Base-by-base conservation (phyloP, 2,797 vertebrate genomes). In the Perdix hodgsoniae region DNA sequence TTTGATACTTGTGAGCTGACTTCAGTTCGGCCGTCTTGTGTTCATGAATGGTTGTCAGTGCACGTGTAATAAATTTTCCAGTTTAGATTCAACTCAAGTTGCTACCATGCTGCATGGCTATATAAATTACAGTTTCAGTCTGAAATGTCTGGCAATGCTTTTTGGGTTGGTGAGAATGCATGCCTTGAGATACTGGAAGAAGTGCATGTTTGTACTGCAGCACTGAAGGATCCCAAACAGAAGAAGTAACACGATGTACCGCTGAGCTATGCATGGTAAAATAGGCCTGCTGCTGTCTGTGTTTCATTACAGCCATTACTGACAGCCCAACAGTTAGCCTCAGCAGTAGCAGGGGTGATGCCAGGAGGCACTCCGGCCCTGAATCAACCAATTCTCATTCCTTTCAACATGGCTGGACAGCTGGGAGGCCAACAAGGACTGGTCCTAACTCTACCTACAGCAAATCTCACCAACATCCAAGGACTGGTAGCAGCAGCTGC, bases 361-460 rank as follows among this genome's bases (percentile, higher is more conserved):
- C 99, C 99, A 0, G 99, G 98, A 89, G 98, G 98, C 40, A 98
- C 98, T 35, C 98, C 98, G 14, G 98, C 98, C 95, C 98, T 99
- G 93, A 99, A 99, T 97, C 99, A 99, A 96, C 99, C 99, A 44
- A 99, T 99, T 96, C 99, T 99, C 93, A 99, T 99, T 91, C 99
- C 99, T 42, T 99, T 99, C 98, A 99, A 99, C 64, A 98, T 99
- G 97, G 99, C 99, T 8, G 99, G 99, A 72, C 99, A 99, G 96
- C 98, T 99, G 82, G 99, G 99, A 9, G 99, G 99, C 59, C 99
- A 99, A 86, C 99, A 99, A 98, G 99, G 99, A 94, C 98, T 99
- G n/a, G 99, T 99, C 88, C 98, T 99, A 75, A 99, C 99, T 66
- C 98, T 99, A 76, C 99, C 99, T 75, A 98, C 99, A 2, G 98